These are phyloP conservation scores for Cerastis rubricosa DNA, from an alignment of 2,888 invertebrate genomes.

Conservation along the genomic window DNA sequence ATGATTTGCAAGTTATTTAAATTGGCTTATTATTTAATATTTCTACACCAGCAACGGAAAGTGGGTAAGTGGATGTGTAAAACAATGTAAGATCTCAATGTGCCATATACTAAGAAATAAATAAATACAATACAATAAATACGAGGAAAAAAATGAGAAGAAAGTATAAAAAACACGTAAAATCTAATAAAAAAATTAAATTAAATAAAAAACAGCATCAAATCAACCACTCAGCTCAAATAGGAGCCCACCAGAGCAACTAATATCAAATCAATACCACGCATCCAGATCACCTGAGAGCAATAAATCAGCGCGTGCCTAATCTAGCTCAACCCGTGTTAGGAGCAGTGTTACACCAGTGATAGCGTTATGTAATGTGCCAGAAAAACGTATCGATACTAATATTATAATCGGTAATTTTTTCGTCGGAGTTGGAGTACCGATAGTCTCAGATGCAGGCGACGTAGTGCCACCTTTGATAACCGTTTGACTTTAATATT, in stretches of 20 bases:
- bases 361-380: slow-evolving; percentile 65
- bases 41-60: too few species aligned
- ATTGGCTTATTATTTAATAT: too few species aligned
- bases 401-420: slow-evolving; percentile 20
- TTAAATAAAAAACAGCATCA: background rate
- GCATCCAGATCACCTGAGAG: slow-evolving; percentile 85
- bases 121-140: too few species aligned
- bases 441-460: too few species aligned
- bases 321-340: slow-evolving; percentile 79
- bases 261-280: slow-evolving; percentile 84
- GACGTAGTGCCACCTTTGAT: background rate
- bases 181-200: background rate
- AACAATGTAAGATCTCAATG: too few species aligned
- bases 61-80: too few species aligned
- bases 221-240: slow-evolving; percentile 59
- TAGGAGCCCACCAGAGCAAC: slow-evolving; percentile 65
- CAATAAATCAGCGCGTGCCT: slow-evolving; percentile 85
- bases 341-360: slow-evolving; percentile 67
- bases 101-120: too few species aligned
- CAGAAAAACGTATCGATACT: slow-evolving; percentile 28
- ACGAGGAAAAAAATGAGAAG: too few species aligned
- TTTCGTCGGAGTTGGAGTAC: background rate
- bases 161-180: background rate
- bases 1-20: too few species aligned
- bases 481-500: background rate